Evolutionary conservation across 2,888 invertebrate genomes (phyloP).

Genomic region (Zeuzera pyrina): DNA sequence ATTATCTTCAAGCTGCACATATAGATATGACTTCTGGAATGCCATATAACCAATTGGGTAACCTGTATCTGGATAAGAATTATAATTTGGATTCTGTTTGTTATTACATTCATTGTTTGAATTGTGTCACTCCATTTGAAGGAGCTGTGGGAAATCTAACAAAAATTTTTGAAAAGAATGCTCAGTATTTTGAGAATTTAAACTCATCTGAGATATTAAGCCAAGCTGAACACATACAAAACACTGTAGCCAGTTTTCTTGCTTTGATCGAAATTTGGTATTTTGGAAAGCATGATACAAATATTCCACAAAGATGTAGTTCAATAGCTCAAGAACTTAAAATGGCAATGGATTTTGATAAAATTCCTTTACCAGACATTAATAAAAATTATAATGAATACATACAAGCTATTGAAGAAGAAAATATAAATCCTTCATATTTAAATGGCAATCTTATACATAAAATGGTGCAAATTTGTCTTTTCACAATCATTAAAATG

Average conservation of each 20-base stretch:
- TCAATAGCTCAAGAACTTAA: conserved; percentile 81
- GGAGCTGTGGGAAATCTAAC: conserved; percentile 91
- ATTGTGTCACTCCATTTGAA: conserved; percentile 86
- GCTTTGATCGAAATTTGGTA: conserved; percentile 77
- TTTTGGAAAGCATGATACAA: conserved; percentile 74
- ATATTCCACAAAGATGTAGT: conserved; percentile 79
- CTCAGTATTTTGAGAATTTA: conserved; percentile 70
- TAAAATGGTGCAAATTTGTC: conserved; percentile 85
- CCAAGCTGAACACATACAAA: conserved; percentile 64
- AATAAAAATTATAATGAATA: conserved; percentile 67
- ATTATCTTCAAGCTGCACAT: conserved; percentile 88
- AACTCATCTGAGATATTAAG: conserved; percentile 58
- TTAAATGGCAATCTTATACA: conserved; percentile 81
- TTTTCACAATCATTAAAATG: conserved; percentile 86
- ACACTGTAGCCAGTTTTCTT: conserved; percentile 63
- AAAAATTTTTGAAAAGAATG: conserved; percentile 80
- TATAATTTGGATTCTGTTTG: conserved; percentile 91
- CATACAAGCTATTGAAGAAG: conserved; percentile 61
- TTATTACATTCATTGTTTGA: conserved; percentile 89
- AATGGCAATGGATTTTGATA: conserved; percentile 76
- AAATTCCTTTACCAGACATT: conserved; percentile 62
- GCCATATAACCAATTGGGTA: conserved; percentile 96
- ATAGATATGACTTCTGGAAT: conserved; percentile 87
- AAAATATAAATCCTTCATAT: conserved; percentile 67
- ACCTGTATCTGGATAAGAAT: conserved; percentile 84